Evolutionary conservation across 2,113 vertebrate genomes (phyloP).

Genomic region (Gallinago media): DNA sequence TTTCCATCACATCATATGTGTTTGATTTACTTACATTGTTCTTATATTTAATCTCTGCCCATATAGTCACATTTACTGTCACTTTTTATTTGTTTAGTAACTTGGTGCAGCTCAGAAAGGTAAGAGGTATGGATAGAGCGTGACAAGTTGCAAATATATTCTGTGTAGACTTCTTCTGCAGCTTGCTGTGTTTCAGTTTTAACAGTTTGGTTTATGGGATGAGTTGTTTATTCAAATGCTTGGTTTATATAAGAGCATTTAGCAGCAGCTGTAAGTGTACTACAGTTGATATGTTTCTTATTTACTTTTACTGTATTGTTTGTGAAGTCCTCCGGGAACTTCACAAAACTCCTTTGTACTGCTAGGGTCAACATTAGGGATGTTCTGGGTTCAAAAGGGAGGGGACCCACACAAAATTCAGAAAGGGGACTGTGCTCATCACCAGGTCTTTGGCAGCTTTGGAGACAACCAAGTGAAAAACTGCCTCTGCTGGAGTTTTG

Average conservation of each 20-base stretch:
- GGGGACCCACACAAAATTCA: not conserved
- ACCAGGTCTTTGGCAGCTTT: not conserved
- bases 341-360: not conserved
- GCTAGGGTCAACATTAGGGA: not conserved
- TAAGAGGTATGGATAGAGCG: not conserved
- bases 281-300: not conserved
- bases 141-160: not conserved
- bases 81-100: conserved; percentile 32
- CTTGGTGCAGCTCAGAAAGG: not conserved
- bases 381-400: not conserved
- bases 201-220: not conserved
- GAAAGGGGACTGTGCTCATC: not conserved
- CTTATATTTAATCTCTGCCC: not conserved
- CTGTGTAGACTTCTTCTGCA: not conserved
- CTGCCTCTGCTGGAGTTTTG: not conserved
- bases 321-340: not conserved
- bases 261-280: not conserved
- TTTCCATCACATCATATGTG: not conserved
- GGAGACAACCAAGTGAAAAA: not conserved
- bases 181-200: not conserved
- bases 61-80: conserved; percentile 19
- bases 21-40: conserved; percentile 37
- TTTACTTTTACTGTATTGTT: not conserved
- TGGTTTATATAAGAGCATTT: not conserved
- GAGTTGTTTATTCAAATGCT: not conserved